Base-by-base conservation (phyloP, 2,797 vertebrate genomes). In the Etheostoma nigrum region DNA sequence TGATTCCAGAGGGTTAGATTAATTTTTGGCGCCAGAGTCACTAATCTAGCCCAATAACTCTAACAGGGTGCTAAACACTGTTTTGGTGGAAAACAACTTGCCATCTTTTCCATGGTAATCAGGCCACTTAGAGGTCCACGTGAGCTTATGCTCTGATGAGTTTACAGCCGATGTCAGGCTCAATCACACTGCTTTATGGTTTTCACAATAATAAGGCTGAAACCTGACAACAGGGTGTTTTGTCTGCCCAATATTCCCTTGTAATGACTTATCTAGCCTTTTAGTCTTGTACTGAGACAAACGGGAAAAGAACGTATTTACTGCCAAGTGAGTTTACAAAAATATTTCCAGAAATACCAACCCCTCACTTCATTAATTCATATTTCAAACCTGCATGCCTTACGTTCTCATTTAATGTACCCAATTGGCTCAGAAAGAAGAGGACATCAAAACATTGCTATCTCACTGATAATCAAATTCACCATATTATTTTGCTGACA, bases 21-120 rank as follows among this genome's bases (percentile, higher is more conserved):
- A 87, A 89, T 91, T 65, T 85, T 76, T 81, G 87, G 85, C 70
- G 79, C 63, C 73, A 60, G 67, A 79, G 79, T 78, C 53, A 65
- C 76, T 89, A 86, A 92, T 87, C 72, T 72, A 68, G 51, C 74
- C 72, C 85, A 88, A 81, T 81, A 77, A 82, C 68, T 84, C 63
- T 73, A 87, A 88, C 77, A 80, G 78, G 65, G 83, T 72, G 74
- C 83, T 92, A 91, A 92, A 91, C 67, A 89, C 76, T 78, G 80
- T 74, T 85, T 86, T 78, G 88, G 78, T 81, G 74, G 81, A 53
- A 73, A 77, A 80, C 65, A 21, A 5, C 25, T 19, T 85, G 74
- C 70, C 79, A 86, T 57, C 44, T 71, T 88, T 89, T 88, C 71
- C 67, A 79, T 77, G 69, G 69, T 72, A 89, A 91, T 90, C 86